Base-by-base conservation (phyloP, 2,113 vertebrate species). In the Sinocyclocheilus anshuiensis region DNA sequence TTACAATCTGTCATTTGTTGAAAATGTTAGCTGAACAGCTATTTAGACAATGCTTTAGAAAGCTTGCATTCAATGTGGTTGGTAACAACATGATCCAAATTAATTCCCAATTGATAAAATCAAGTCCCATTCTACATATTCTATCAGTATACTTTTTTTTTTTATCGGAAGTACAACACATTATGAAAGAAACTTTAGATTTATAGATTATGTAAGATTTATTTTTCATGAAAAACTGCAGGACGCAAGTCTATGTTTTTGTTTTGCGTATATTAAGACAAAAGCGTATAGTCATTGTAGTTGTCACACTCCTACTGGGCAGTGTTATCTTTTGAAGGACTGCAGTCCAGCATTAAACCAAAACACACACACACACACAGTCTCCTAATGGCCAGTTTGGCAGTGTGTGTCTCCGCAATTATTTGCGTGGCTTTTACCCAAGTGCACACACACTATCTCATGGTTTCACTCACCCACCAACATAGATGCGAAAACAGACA, bases 301-400 rank as follows among this genome's bases (percentile, higher is more conserved):
- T 87, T 90, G 89, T 86, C 63, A 86, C 81, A 92, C 86, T 87
- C 88, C 88, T 42, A 85, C 77, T 86, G 85, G 63, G 86, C 83
- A 89, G 87, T 86, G 88, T 93, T 92, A 91, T 92, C 91, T 91
- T 67, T 53, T 55, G 24, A 71, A 39, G 45, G 61, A n/a, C 72
- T 22, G 36, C 20, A 22, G 59, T 53, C 26, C 59, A 85, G 74
- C 75, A 69, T 33, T 69, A 45, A 33, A 65, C 65, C 81, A 20
- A 75, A 55, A 65, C 83, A 77, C 45, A 71, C 85, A 72, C 81
- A n/a, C 45, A 87, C 39, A 67, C 63, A 29, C 3, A 6, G 84
- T 16, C 76, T 81, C 77, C 65, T 93, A 93, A 92, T 91, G 91
- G 93, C 91, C 20, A 29, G 81, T 89, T 92, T 93, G 92, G 92